Base-by-base conservation (phyloP, 2,888 invertebrate species). In the Drosophila falleni region DNA sequence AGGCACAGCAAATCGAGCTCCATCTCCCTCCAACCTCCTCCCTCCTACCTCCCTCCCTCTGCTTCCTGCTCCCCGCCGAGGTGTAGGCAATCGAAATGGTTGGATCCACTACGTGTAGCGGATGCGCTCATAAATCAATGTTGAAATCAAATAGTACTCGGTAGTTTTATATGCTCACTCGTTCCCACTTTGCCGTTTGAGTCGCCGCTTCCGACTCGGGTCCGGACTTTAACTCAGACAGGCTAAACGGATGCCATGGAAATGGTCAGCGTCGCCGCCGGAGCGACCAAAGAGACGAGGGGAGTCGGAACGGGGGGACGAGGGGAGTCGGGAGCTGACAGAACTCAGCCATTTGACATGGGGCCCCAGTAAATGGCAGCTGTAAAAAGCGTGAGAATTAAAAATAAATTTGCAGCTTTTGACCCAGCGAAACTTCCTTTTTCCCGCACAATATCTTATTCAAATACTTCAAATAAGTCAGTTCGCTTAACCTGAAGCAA, bases 121-220 rank as follows among this genome's bases (percentile, higher is more conserved):
- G 84, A 85, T 89, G 87, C 69, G 89, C 83, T 89, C 86, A 89
- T 87, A 87, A 87, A 87, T 87, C 86, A 87, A 89, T 88, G 86
- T 76, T 82, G 88, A 76, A 87, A 87, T 89, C 89, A 87, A 89
- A 87, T 89, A 85, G 84, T 81, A 79, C 79, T 76, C 79, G 44
- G 74, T 79, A 79, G 81, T 85, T 85, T 67, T 81, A 59, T 81
- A 63, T 69, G 51, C 59, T 69, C 64, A 56, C 53, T 66, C 63
- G 51, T 42, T 8, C 42, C 56, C 42, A 26, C 61, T 41, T 33
- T 9, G 13, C 23, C 23, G 23, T 23, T 23, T 23, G 23, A 23
- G 37, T 39, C 53, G n/a, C 31, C 46, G 23, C 19, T 46, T 46
- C 63, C 44, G 51, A 33, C 16, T 35, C 33, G 42, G 74, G 72